These are phyloP conservation scores for Melanotaenia parkinsoni DNA, from an alignment of 2,797 vertebrate species.

Conservation along the genomic window DNA sequence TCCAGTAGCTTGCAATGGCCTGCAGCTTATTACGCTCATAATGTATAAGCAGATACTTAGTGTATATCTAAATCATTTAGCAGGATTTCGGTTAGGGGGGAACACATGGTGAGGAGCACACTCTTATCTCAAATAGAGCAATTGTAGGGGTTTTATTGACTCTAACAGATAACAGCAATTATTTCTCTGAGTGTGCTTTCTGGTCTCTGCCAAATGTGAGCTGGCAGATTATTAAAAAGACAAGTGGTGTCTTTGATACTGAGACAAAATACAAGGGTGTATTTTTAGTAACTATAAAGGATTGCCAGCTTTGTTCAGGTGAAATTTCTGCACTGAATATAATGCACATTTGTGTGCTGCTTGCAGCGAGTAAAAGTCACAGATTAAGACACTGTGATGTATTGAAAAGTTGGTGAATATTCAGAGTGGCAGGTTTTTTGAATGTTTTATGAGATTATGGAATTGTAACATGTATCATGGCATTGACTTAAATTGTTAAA, in stretches of 20 bases:
- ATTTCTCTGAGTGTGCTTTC: constrained; percentile 81
- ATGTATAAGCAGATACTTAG: constrained; percentile 78
- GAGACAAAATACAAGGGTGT: constrained; percentile 81
- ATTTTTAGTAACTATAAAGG: constrained; percentile 79
- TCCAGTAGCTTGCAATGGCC: constrained; percentile 71
- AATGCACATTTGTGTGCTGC: constrained; percentile 50
- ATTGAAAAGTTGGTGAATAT: constrained; percentile 69
- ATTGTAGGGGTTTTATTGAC: constrained; percentile 81
- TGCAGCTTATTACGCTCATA: constrained; percentile 76
- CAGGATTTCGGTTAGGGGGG: constrained; percentile 68
- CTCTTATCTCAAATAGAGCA: constrained; percentile 76
- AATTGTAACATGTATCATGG: constrained; percentile 71
- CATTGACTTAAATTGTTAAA: constrained; percentile 76
- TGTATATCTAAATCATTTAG: constrained; percentile 79
- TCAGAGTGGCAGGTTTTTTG: constrained; percentile 69
- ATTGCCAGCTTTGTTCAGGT: constrained; percentile 83
- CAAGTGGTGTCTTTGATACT: constrained; percentile 83
- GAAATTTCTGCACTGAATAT: constrained; percentile 60
- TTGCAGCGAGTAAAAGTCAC: constrained; percentile 53
- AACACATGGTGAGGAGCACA: constrained; percentile 71
- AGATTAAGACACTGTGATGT: constrained; percentile 55
- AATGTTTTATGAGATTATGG: constrained; percentile 80
- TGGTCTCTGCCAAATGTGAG: constrained; percentile 80
- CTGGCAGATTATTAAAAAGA: constrained; percentile 85
- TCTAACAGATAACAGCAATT: constrained; percentile 84